These are phyloP conservation scores for Druon quercuslanigerum DNA, from an alignment of 1,140 invertebrate genomes.

Conservation along the genomic window DNA sequence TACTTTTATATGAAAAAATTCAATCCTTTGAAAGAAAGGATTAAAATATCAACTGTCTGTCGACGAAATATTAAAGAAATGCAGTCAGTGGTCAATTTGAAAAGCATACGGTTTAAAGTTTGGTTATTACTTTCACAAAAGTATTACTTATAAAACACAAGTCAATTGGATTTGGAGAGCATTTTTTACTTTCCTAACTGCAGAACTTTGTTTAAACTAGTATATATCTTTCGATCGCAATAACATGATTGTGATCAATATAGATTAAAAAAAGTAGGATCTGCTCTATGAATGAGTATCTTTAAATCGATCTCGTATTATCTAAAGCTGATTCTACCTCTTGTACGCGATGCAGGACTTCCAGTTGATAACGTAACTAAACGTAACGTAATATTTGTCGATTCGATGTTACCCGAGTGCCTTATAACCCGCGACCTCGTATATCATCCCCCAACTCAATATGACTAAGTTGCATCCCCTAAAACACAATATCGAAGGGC, in stretches of 20 bases:
- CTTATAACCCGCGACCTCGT: slow-evolving; percentile 57
- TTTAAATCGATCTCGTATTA: background rate
- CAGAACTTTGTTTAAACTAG: no score
- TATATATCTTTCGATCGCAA: no score
- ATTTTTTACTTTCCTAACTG: no score
- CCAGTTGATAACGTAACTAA: slow-evolving; percentile 38
- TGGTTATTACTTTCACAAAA: no score
- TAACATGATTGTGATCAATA: background rate
- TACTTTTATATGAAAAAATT: no score
- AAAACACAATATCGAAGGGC: slow-evolving; percentile 37
- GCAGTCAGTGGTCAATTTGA: no score
- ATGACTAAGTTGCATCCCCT: slow-evolving; percentile 32
- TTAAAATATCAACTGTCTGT: no score
- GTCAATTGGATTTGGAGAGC: no score
- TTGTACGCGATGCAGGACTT: slow-evolving; percentile 33
- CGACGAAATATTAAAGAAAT: no score
- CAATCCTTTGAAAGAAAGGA: no score
- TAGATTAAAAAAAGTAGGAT: background rate
- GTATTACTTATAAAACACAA: no score
- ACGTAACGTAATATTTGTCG: slow-evolving; percentile 39
- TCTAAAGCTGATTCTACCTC: slow-evolving; percentile 35
- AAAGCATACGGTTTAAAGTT: no score
- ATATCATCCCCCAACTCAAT: slow-evolving; percentile 39
- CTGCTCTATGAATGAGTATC: background rate
- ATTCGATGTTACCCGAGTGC: slow-evolving; percentile 66